Base-by-base conservation (phyloP, 2,888 invertebrate species). In the Scaeva pyrastri region DNA sequence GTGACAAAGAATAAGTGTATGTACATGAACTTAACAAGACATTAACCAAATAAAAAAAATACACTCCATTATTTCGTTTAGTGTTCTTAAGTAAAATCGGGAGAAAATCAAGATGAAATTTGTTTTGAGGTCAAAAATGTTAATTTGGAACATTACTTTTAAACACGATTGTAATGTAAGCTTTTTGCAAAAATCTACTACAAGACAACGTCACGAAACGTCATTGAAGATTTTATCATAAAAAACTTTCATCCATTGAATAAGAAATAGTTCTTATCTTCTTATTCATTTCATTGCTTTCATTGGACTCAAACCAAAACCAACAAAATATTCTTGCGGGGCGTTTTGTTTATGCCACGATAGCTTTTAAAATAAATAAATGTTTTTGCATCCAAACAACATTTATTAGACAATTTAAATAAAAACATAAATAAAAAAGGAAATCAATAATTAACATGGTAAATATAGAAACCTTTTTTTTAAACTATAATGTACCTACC, bases 331-430 rank as follows among this genome's bases (percentile, higher is more conserved):
- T 16, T 50, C 48, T 50, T 8, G 19, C n/a, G 36, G 66, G 66
- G 66, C 66, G 66, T 68, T 50, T 68, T 68, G 66, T 68, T 68
- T 68, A 68, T 68, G 66, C 50, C 39, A 68, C 66, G 66, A 39
- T 50, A 45, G 45, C 50, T 68, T 66, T 50, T 50, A 68, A 66
- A 68, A 21, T 31, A 36, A 68, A 50, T 68, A 50, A 68, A 50
- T 36, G 50, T 50, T 66, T 50, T 66, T 8, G 19, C 50, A 50
- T 21, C 36, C 7, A 68, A 48, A 50, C 36, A n/a, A 2, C 8
- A 19, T 36, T 21, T 50, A 68, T 39, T 7, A 50, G 4, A 23
- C 4, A 21, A 50, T 39, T 68, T 5, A 14, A 23, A 39, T 45
- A 66, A 66, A 16, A 26, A n/a, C 50, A 8, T n/a, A 48, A 10